phyloP scores from a whole-genome alignment of 2,888 invertebrate species.

The Heteromyza rotundicornis region DNA sequence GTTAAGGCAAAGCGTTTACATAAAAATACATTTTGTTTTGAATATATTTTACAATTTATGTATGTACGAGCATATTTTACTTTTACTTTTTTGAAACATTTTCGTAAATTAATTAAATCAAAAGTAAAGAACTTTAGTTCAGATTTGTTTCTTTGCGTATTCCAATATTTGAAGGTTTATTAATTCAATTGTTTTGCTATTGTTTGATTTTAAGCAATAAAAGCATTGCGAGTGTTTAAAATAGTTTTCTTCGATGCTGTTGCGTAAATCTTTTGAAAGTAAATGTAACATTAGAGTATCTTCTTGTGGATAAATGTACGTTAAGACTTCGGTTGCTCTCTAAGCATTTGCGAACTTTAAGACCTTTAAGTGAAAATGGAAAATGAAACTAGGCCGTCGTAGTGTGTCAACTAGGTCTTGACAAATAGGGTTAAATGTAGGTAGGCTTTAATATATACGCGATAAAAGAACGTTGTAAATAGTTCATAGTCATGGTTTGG shows the following conservation, averaged over 20 bases:
- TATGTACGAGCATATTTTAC: constrained; percentile 21
- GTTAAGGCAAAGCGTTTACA: constrained; percentile 62
- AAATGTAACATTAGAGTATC: no score
- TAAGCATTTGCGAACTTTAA: background rate
- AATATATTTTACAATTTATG: constrained; percentile 27
- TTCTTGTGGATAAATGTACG: no score
- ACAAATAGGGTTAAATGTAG: no score
- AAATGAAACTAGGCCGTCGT: no score
- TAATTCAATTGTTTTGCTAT: constrained; percentile 9
- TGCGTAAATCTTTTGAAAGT: no score
- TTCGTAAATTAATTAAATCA: background rate
- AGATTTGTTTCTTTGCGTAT: background rate
- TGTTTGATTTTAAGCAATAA: constrained; percentile 38
- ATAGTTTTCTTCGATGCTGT: constrained; percentile 3
- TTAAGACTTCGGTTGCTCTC: background rate
- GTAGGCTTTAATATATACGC: no score
- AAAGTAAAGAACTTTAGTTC: background rate
- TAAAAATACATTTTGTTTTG: constrained; percentile 52
- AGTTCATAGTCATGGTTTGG: constrained; percentile 21
- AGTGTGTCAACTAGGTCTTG: no score
- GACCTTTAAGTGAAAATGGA: background rate
- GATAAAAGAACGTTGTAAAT: no score
- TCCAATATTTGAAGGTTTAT: constrained; percentile 7
- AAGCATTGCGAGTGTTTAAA: constrained; percentile 39
- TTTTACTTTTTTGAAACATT: constrained; percentile 18